Conservation (phyloP, 2,888 invertebrate genomes). For the Eupithecia centaureata region DNA sequence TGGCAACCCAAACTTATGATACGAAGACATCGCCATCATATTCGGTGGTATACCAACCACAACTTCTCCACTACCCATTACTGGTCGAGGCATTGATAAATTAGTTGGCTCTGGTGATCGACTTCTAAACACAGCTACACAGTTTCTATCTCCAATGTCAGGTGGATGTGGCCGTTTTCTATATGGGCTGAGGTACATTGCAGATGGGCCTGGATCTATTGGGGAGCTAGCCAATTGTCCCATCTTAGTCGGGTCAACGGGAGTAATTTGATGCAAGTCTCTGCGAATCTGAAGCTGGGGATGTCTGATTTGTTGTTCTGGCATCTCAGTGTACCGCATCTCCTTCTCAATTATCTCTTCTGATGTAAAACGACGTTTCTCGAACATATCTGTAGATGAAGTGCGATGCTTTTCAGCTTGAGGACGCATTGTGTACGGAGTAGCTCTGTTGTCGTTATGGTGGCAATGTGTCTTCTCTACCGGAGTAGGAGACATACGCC, state of each 20-base stretch:
- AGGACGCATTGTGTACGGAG: conserved; percentile 90
- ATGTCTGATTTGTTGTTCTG: conserved; percentile 75
- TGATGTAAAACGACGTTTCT: conserved; percentile 75
- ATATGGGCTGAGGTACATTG: conserved; percentile 80
- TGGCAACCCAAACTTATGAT: conserved; percentile 78
- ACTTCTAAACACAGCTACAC: conserved; percentile 70
- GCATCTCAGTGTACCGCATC: conserved; percentile 76
- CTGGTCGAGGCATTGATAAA: conserved; percentile 73
- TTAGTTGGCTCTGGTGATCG: conserved; percentile 81
- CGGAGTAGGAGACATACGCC: conserved; percentile 68
- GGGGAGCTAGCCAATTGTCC: conserved; percentile 73
- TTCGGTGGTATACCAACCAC: conserved; percentile 71
- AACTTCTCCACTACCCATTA: conserved; percentile 65
- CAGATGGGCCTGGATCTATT: conserved; percentile 75
- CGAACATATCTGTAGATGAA: conserved; percentile 67
- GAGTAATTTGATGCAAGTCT: conserved; percentile 86
- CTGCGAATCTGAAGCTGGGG: conserved; percentile 90
- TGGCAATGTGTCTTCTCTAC: conserved; percentile 88
- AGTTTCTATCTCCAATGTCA: conserved; percentile 76
- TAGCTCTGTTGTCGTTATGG: conserved; percentile 82
- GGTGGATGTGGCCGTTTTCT: conserved; percentile 84
- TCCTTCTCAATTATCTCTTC: conserved; percentile 79
- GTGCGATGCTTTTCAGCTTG: conserved; percentile 80
- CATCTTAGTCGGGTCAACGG: conserved; percentile 70
- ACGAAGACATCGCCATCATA: conserved; percentile 75